phyloP scores from a whole-genome alignment of 2,797 vertebrate genomes.

The Gallinago stenura region DNA sequence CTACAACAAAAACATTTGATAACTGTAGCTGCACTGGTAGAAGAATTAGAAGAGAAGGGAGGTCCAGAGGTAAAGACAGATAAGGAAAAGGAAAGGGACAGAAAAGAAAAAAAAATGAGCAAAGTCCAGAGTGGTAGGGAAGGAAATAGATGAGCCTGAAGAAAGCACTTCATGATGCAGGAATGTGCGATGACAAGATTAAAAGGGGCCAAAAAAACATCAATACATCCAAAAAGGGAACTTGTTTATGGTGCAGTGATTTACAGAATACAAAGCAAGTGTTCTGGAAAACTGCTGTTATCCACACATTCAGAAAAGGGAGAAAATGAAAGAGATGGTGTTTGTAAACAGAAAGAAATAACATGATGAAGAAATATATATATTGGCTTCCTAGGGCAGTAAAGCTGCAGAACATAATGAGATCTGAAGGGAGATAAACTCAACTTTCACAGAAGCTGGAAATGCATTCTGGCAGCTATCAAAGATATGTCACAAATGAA shows the following conservation, averaged over 20 bases:
- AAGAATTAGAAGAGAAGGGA: background rate
- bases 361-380: background rate
- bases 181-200: background rate
- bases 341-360: background rate
- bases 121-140: background rate
- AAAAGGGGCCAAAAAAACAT: background rate
- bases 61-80: background rate
- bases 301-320: background rate
- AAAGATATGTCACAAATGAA: conserved; percentile 17
- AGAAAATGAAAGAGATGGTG: background rate
- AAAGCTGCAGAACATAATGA: conserved; percentile 34
- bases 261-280: background rate
- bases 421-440: conserved; percentile 49
- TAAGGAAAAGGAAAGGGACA: background rate
- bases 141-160: background rate
- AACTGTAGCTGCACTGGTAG: background rate
- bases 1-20: background rate
- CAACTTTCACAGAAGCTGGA: background rate
- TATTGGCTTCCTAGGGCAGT: conserved; percentile 9
- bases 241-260: background rate
- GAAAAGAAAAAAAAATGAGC: background rate
- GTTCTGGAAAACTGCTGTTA: background rate
- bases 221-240: background rate
- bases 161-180: background rate
- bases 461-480: conserved; percentile 49